Evolutionary conservation across 2,797 vertebrate genomes (phyloP).

Genomic region (Scarus forsteni): DNA sequence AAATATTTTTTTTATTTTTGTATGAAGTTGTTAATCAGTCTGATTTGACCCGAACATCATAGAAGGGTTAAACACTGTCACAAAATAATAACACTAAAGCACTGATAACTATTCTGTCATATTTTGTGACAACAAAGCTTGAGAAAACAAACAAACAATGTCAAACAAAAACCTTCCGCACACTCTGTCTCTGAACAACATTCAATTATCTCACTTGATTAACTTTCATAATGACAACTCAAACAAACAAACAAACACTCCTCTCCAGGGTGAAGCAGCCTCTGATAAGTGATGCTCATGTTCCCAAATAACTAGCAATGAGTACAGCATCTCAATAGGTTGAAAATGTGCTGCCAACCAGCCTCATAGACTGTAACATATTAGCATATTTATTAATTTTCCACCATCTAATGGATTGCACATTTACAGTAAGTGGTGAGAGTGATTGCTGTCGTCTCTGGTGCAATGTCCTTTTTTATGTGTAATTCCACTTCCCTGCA

Average conservation of each 20-base stretch:
- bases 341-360: conserved; percentile 59
- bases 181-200: conserved; percentile 73
- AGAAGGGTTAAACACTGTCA: conserved; percentile 5
- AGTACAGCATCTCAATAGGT: conserved; percentile 64
- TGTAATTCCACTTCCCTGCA: conserved; percentile 42
- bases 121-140: conserved; percentile 42
- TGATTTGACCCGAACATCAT: too few relatives aligned
- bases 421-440: conserved; percentile 73
- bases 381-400: conserved; percentile 82
- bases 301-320: conserved; percentile 56
- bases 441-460: conserved; percentile 57
- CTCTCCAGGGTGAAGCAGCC: conserved; percentile 63
- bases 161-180: conserved; percentile 66
- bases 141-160: conserved; percentile 62
- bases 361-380: conserved; percentile 57
- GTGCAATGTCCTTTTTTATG: conserved; percentile 7
- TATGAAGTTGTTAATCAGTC: too few relatives aligned
- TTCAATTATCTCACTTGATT: conserved; percentile 86
- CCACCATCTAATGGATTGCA: conserved; percentile 75
- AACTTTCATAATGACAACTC: conserved; percentile 83
- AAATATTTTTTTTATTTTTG: too few relatives aligned
- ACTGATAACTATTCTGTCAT: conserved; percentile 13
- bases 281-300: conserved; percentile 70
- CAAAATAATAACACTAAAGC: conserved; percentile 10
- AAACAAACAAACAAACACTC: conserved; percentile 81